Evolutionary conservation across 2,888 invertebrate genomes (phyloP), one percentile per base, ranked within the genome.

Genomic region (Xanthostigma xanthostigma): DNA sequence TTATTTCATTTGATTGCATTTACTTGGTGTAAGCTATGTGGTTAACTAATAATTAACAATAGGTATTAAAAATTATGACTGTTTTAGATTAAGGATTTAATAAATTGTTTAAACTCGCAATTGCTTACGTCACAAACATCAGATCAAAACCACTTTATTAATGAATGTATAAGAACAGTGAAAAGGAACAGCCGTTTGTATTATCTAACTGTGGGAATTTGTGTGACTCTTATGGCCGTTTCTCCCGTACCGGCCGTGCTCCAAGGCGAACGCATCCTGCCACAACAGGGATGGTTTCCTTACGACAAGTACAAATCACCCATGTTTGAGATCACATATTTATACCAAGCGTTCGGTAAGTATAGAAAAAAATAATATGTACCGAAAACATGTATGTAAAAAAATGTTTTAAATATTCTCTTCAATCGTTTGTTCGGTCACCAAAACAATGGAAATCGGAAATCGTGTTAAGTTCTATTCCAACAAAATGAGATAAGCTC

Each of bases 211-310:
- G 11, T 41, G 33, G 10, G 33, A 9, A 40, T 48, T 34, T 48
- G 45, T 37, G 45, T 41, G 17, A 43, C 12, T 33, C 33, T 33
- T 27, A 43, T 43, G 56, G 54, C 53, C 3, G 46, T 57, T 6
- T 27, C 27, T 27, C 27, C 27, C 27, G 3, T 27, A 13, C 50
- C 53, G 41, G 56, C 57, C 10, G 36, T 52, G 14, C 37, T 57
- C 39, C 53, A 55, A 37, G 39, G 12, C 2, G 41, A 49, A 35
- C 48, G 55, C 42, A 48, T 41, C 17, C 36, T 53, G 10, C 53
- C 54, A 9, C 47, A 52, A 8, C 49, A 52, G 34, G 53, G 53
- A 27, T 59, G 70, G 71, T 71, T 69, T 37, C 71, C 70, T 0
- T 68, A 69, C 53, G 61, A 68, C 50, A 63, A 63, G 0, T 58